Conservation (phyloP, 92 coral and sea anemone genomes). For the Palythoa grandiflora region DNA sequence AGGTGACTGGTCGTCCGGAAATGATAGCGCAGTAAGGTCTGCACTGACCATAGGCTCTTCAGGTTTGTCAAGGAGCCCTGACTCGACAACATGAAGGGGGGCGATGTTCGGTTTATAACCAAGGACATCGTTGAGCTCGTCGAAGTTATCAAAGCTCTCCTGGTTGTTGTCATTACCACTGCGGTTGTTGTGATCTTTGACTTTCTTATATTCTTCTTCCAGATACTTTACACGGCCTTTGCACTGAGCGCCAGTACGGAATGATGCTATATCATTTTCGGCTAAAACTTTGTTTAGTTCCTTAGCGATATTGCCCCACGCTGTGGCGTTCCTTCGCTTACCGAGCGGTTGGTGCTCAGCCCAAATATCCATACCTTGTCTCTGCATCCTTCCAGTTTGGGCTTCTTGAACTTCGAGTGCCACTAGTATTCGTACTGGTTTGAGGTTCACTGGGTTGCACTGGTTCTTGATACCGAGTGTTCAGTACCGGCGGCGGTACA, state of each 20-base stretch:
- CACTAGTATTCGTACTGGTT: too few relatives aligned
- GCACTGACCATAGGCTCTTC: too few relatives aligned
- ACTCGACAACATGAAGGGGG: background rate
- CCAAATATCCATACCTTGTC: conserved; percentile 1
- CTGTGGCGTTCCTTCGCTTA: conserved; percentile 3
- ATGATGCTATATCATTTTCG: background rate
- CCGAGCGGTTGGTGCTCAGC: background rate
- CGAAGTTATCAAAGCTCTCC: conserved; percentile 7
- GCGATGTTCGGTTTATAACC: background rate
- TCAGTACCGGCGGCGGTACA: too few relatives aligned
- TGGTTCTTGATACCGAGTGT: too few relatives aligned
- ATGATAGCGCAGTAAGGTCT: too few relatives aligned
- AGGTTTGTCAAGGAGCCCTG: background rate
- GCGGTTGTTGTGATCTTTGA: background rate
- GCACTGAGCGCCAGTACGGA: background rate
- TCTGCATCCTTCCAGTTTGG: background rate
- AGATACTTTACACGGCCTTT: conserved; percentile 16
- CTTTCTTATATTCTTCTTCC: conserved; percentile 10
- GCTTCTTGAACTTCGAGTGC: too few relatives aligned
- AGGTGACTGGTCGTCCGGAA: too few relatives aligned
- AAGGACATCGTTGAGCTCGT: background rate
- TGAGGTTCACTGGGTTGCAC: too few relatives aligned
- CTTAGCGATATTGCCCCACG: background rate
- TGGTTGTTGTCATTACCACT: conserved; percentile 13
- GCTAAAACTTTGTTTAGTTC: background rate